Conservation (phyloP, 2,113 vertebrate genomes). For the Illadopsis cleaveri region DNA sequence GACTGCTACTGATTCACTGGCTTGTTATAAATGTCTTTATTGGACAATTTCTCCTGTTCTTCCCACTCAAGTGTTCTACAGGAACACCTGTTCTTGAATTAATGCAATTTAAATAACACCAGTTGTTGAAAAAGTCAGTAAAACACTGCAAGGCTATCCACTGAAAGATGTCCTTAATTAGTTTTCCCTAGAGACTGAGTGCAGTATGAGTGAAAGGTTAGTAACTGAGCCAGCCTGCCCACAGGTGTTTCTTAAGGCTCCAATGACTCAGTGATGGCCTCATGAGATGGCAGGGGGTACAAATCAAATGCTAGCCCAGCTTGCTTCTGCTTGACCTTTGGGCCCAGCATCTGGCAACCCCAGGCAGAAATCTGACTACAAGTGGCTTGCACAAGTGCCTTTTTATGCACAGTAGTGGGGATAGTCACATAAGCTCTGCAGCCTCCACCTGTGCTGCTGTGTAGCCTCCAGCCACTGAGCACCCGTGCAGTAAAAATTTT, state of each 20-base stretch:
- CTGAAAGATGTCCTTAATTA: background rate
- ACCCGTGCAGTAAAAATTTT: background rate
- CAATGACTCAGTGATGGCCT: background rate
- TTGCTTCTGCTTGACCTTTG: background rate
- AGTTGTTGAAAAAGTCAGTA: background rate
- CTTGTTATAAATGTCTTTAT: background rate
- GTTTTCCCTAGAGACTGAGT: background rate
- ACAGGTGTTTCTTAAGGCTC: background rate
- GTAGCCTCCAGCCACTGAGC: background rate
- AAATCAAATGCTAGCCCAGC: background rate
- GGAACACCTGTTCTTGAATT: background rate
- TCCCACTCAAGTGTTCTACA: background rate
- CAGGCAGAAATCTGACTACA: background rate
- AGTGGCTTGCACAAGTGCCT: background rate
- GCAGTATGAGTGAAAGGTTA: background rate
- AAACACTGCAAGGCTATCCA: background rate
- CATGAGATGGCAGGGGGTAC: background rate
- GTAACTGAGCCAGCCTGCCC: background rate
- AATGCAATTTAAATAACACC: background rate
- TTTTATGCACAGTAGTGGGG: background rate
- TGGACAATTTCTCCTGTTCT: background rate
- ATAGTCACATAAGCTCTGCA: background rate
- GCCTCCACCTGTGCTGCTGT: background rate
- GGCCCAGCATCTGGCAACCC: background rate
- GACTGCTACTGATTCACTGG: background rate